Evolutionary conservation across 53 echinoderm and acorn worm species (phyloP), one percentile per base, ranked within the genome.

Genomic region (Echinometra lucunter): DNA sequence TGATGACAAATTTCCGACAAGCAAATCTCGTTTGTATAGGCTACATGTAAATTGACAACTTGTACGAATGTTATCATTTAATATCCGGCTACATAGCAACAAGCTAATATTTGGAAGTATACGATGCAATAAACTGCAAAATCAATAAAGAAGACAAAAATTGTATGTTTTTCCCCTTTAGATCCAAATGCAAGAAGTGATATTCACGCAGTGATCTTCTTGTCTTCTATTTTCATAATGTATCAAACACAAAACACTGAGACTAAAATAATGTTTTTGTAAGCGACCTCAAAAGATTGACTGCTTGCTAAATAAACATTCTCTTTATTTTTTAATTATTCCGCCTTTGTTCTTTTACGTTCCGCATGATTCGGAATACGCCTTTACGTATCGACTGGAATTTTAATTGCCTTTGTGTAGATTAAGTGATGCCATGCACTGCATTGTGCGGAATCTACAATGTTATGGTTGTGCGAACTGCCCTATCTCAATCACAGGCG

Each of bases 361-460:
- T 19, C 35, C 1, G 38, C 78, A 42, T 23, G 4, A 6, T 40
- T 75, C 37, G 17, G 4, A 5, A 30, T 40, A 42, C 25, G 63
- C 69, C 69, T 21, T 12, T 10, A 1, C n/a, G 13, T 85, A 85
- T 85, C 30, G 85, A 85, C 49, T 30, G 85, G 85, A n/a, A 85
- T 85, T 85, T 27, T 85, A 49, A 85, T 85, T 85, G 85, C 85
- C 85, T 85, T 85, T 85, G 85, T 85, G 85, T 85, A 19, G 0
- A 11, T 49, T 45, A 49, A n/a, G 28, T 49, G 78, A 42, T 78
- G 38, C 4, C 42, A 78, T 30, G 4, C 49, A 49, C 0, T n/a
- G 28, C 49, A 85, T 85, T 53, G 85, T 85, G 47, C 28, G 85
- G 47, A 47, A 85, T 53, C 27, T 15, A 49, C 45, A 85, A 49